Evolutionary conservation across 2,888 invertebrate species (phyloP).

Genomic region (Platycnemis pennipes): DNA sequence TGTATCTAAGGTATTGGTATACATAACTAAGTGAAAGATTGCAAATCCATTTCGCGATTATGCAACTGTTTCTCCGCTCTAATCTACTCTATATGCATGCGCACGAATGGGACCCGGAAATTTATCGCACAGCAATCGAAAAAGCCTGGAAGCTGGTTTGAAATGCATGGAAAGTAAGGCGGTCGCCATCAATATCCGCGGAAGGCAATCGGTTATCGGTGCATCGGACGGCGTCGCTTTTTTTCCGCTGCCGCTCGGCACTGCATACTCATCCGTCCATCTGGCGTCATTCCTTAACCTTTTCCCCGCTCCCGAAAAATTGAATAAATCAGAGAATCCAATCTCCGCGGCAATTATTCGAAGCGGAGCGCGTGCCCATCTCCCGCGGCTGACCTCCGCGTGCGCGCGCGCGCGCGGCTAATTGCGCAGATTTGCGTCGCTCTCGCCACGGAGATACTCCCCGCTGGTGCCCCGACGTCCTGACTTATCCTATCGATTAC

Average conservation of each 20-base stretch:
- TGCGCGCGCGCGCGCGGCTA: neutral
- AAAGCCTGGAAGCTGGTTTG: neutral
- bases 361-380: neutral
- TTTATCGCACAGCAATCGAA: too few relatives aligned
- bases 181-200: neutral
- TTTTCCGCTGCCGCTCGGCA: too few relatives aligned
- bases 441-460: neutral
- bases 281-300: neutral
- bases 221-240: neutral
- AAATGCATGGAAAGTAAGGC: neutral
- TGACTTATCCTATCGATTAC: conserved; percentile 5
- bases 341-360: neutral
- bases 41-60: too few relatives aligned
- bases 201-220: neutral
- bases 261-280: too few relatives aligned
- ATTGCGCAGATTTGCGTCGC: neutral
- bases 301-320: neutral
- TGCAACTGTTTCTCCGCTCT: too few relatives aligned
- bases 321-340: neutral
- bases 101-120: too few relatives aligned
- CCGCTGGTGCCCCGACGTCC: neutral
- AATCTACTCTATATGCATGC: too few relatives aligned
- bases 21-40: too few relatives aligned
- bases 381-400: neutral
- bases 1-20: too few relatives aligned